Base-by-base conservation (phyloP, 1,140 invertebrate genomes). In the Acarapis woodi region DNA sequence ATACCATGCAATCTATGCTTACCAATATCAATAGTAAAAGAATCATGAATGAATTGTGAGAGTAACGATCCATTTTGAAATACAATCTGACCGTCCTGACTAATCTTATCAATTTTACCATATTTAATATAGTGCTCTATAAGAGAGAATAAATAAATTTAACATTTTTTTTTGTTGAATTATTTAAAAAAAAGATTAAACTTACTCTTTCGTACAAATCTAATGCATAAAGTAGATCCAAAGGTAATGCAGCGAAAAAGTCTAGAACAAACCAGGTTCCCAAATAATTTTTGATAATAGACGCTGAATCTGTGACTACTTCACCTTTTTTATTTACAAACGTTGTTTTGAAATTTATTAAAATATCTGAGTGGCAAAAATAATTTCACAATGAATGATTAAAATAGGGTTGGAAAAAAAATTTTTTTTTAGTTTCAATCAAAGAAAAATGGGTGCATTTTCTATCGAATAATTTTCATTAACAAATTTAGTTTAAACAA, bases 281-380 rank as follows among this genome's bases (percentile, higher is more conserved):
- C 47, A 93, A 64, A 58, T 96, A 96, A 46, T 67, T 62, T 44
- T 76, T 58, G 18, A 76, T 75, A 52, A 87, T 85, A 46, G 67
- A 64, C 55, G 70, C 73, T 30, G 73, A 74, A 52, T 85, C 73
- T 29, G 80, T 87, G 23, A 97, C 85, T 6, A 97, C 85, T 62
- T 97, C 88, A 39, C 93, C 88, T 58, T 97, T 96, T 50, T 76
- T 75, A 57, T 82, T 96, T 32, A 97, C 87, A 57, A 83, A 97
- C 16, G 90, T 96, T 37, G 90, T 97, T 37, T 88, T 71, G 59
- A 97, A 97, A 62, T 96, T 96, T 42, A 97, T 69, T 44, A 90
- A 60, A 55, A 94, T 94, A 66, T 97, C 88, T 77, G 71, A 50
- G 58, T 64, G 63, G 10, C 20, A 21, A n/a, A n/a, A n/a, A n/a